Base-by-base conservation (phyloP, 2,888 invertebrate species). In the Drosophila fungiperda region DNA sequence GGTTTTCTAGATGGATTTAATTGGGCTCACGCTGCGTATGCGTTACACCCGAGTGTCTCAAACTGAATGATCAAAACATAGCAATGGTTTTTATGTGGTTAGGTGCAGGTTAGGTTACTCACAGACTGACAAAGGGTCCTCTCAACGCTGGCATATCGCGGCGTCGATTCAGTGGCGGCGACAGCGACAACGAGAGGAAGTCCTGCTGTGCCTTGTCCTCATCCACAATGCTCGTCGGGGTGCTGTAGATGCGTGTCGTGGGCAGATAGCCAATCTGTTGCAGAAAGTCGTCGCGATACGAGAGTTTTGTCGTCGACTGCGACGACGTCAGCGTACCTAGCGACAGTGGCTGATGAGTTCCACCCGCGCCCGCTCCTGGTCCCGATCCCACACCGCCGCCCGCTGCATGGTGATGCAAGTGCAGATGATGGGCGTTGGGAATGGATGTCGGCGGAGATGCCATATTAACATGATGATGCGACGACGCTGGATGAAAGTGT, bases 91-190 rank as follows among this genome's bases (percentile, higher is more conserved):
- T 33, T 45, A 45, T 12, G 7, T 45, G 20, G 20, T 45, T 15
- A 20, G 23, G 26, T 53, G 29, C 29, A 29, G 40, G 29, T 23
- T 48, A 17, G 48, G 33, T 20, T 92, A 93, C 93, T 93, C 79
- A 93, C 93, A 93, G 88, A 74, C 93, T 93, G 60, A 93, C 92
- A 68, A 92, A 93, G 59, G 93, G 92, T 75, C 93, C 93, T 71
- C 93, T 86, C 59, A 93, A 75, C 20, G 93, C 92, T 53, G 93
- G 93, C 93, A 93, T 93, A 66, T 93, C 92, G 65, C 92, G 90
- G 29, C 93, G 90, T 33, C 93, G 92, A 84, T 92, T 93, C 68
- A 93, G 82, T 53, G 93, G 93, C 67, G 93, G 93, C 49, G 93
- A 93, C 78, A 93, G 87, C 42, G 93, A 93, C 64, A 93, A 77